Percentiles rank a stretch among this genome's conserved stretches.
Evolutionary conservation across 2,113 vertebrate genomes (phyloP).

Genomic region (Paracanthobrama guichenoti): DNA sequence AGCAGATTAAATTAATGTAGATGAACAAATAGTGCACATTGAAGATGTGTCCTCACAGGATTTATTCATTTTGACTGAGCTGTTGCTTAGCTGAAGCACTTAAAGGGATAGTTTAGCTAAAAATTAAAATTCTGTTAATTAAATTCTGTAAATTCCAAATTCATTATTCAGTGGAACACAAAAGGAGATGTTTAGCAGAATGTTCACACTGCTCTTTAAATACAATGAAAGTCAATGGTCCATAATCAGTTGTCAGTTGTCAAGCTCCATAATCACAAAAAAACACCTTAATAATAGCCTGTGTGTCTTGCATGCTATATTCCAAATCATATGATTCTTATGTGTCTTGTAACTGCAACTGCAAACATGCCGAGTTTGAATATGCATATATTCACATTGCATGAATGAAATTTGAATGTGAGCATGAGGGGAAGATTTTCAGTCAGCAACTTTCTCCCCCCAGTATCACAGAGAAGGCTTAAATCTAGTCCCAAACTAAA

Average conservation of each 20-base stretch:
- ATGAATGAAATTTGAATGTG: neutral
- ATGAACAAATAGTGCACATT: slow-evolving; percentile 13
- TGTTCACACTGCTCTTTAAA: neutral
- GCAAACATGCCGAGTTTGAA: neutral
- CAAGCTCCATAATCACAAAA: neutral
- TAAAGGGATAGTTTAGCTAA: neutral
- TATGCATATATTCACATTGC: neutral
- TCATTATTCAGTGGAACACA: neutral
- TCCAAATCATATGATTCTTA: neutral
- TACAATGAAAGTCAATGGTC: neutral
- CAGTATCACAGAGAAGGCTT: no score
- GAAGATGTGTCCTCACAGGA: neutral
- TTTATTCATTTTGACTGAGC: neutral
- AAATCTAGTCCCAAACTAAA: no score
- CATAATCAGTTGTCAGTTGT: no score
- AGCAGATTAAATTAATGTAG: neutral
- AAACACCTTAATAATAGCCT: neutral
- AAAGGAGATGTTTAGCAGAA: slow-evolving; percentile 1
- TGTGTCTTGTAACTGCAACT: neutral
- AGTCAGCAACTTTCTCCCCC: no score
- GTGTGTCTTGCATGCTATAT: neutral
- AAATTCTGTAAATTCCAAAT: neutral
- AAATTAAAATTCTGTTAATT: neutral
- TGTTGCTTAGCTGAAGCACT: neutral
- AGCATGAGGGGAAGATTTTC: neutral